Evolutionary conservation across 1,140 invertebrate species (phyloP).

Genomic region (Zaprionus camerounensis): DNA sequence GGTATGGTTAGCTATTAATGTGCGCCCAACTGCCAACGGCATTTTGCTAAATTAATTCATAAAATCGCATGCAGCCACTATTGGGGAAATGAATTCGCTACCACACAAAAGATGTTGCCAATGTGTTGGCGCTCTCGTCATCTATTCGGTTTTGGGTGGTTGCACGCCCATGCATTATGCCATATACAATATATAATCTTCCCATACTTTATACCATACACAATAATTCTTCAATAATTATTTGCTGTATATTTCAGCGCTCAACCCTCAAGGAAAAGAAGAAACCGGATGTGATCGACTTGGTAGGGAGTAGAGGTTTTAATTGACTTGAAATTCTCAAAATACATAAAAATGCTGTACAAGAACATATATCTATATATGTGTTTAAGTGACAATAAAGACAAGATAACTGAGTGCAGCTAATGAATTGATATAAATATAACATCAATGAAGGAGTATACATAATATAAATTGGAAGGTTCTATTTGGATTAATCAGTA

Average conservation of each 20-base stretch:
- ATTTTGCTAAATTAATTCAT: constrained; percentile 82
- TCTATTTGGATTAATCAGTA: not conserved
- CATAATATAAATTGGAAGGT: not conserved
- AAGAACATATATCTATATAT: not conserved
- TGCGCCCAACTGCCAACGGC: constrained; percentile 73
- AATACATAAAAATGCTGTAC: not conserved
- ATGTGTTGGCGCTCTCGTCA: constrained; percentile 22
- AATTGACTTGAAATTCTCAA: not conserved
- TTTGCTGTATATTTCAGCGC: not conserved
- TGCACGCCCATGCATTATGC: constrained; percentile 46
- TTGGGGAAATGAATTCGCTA: constrained; percentile 68
- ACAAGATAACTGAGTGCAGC: too few species aligned
- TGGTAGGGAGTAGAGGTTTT: not conserved
- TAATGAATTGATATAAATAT: not conserved
- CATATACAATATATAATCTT: constrained; percentile 6
- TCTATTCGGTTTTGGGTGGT: constrained; percentile 37
- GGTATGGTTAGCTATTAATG: constrained; percentile 63
- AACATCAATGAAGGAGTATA: not conserved
- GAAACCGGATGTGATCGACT: not conserved
- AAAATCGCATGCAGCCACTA: constrained; percentile 74
- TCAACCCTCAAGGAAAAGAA: not conserved
- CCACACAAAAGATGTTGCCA: constrained; percentile 27
- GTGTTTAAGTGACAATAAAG: not conserved
- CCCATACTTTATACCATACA: too few species aligned
- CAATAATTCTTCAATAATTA: constrained; percentile 19